phyloP scores from a whole-genome alignment of 2,888 invertebrate species.

The Caenorhabditis doughertyi region DNA sequence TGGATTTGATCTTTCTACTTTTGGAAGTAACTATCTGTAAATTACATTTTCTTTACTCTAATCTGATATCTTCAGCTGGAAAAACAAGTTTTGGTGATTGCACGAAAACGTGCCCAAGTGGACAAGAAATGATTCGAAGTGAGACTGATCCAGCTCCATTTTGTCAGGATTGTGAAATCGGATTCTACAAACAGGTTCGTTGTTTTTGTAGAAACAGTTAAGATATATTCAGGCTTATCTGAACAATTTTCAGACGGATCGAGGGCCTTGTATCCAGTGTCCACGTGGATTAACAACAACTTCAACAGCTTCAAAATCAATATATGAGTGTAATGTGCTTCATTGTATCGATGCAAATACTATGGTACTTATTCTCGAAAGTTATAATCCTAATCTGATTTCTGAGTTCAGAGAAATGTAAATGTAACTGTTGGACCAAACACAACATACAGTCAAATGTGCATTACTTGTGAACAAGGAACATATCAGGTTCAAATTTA shows the following conservation, averaged over 20 bases:
- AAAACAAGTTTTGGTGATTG: conserved; percentile 28
- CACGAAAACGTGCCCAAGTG: conserved; percentile 27
- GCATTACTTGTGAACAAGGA: conserved; percentile 54
- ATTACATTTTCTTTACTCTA: not conserved
- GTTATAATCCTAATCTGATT: not conserved
- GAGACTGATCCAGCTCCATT: not conserved
- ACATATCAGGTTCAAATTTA: conserved; percentile 29
- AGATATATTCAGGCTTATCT: not conserved
- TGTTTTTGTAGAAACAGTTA: not conserved
- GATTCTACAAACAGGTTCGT: conserved; percentile 45
- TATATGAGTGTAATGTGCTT: conserved; percentile 23
- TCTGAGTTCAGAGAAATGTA: conserved; percentile 24
- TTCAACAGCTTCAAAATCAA: not conserved
- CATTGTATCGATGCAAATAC: conserved; percentile 58
- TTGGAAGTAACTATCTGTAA: conserved; percentile 3
- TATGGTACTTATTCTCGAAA: conserved; percentile 7
- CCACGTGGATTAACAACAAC: conserved; percentile 58
- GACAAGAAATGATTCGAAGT: conserved; percentile 50
- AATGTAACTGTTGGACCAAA: conserved; percentile 21
- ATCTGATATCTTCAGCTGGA: not conserved
- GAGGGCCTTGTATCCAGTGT: conserved; percentile 51
- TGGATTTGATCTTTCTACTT: conserved; percentile 42
- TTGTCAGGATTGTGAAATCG: conserved; percentile 37
- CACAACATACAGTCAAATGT: conserved; percentile 43
- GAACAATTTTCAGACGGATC: not conserved